Evolutionary conservation across 2,113 vertebrate genomes (phyloP).

Genomic region (Naja naja): DNA sequence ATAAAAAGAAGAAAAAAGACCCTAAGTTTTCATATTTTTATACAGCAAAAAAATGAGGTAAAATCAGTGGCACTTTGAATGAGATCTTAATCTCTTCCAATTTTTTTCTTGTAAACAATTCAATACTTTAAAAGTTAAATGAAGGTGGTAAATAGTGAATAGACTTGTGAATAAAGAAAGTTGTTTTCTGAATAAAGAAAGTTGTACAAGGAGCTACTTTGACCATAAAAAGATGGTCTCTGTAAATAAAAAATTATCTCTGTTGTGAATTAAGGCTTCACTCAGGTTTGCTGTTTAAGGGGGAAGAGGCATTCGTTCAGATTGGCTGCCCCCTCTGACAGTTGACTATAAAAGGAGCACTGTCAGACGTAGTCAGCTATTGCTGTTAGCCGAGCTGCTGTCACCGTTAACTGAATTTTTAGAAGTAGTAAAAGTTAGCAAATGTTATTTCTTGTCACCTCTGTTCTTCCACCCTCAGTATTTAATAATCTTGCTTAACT

Average conservation of each 20-base stretch:
- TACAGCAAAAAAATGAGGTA: neutral
- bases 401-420: too few relatives aligned
- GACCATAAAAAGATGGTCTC: neutral
- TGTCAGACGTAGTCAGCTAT: too few relatives aligned
- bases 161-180: neutral
- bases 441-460: too few relatives aligned
- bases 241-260: too few relatives aligned
- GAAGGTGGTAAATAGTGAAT: neutral
- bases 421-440: too few relatives aligned
- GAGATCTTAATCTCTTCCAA: neutral
- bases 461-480: too few relatives aligned
- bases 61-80: neutral
- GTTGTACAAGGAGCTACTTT: neutral
- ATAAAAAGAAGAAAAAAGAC: neutral
- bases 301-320: too few relatives aligned
- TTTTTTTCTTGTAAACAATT: neutral
- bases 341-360: too few relatives aligned
- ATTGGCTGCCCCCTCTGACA: too few relatives aligned
- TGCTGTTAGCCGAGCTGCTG: too few relatives aligned
- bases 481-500: neutral
- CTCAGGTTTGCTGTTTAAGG: too few relatives aligned
- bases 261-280: too few relatives aligned
- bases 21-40: neutral
- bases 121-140: neutral
- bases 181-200: neutral